phyloP scores from a whole-genome alignment of 2,888 invertebrate genomes.

The Caenorhabditis sp. region DNA sequence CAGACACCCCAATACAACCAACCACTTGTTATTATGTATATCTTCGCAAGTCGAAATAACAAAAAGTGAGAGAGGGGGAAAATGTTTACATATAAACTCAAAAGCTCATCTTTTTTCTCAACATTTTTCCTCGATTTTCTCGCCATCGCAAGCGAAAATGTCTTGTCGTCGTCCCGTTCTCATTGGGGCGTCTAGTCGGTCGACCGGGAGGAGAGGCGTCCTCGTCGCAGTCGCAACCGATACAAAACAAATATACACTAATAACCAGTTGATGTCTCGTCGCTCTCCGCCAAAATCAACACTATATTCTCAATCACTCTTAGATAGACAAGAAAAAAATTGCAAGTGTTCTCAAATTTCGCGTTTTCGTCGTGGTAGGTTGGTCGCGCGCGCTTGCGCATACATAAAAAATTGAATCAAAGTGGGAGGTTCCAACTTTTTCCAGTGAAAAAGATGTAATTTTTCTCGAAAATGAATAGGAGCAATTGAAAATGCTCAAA shows the following conservation, averaged over 20 bases:
- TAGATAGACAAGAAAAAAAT: background rate
- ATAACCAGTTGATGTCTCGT: background rate
- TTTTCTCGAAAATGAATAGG: too few species aligned
- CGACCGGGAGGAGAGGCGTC: background rate
- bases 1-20: too few species aligned
- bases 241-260: constrained; percentile 3
- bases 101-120: background rate
- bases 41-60: too few species aligned
- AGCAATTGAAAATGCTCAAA: too few species aligned
- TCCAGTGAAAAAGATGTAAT: too few species aligned
- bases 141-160: background rate
- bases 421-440: too few species aligned
- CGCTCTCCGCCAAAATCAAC: too few species aligned
- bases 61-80: background rate
- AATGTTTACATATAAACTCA: background rate
- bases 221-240: background rate
- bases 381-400: too few species aligned
- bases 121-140: background rate
- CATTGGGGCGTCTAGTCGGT: background rate
- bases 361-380: background rate
- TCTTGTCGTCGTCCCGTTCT: background rate
- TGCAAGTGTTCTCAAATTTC: constrained; percentile 7
- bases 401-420: too few species aligned
- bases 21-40: too few species aligned
- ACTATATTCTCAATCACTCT: too few species aligned